These are phyloP conservation scores for Trematocara variabile DNA, from an alignment of 2,113 vertebrate genomes.

Conservation along the genomic window DNA sequence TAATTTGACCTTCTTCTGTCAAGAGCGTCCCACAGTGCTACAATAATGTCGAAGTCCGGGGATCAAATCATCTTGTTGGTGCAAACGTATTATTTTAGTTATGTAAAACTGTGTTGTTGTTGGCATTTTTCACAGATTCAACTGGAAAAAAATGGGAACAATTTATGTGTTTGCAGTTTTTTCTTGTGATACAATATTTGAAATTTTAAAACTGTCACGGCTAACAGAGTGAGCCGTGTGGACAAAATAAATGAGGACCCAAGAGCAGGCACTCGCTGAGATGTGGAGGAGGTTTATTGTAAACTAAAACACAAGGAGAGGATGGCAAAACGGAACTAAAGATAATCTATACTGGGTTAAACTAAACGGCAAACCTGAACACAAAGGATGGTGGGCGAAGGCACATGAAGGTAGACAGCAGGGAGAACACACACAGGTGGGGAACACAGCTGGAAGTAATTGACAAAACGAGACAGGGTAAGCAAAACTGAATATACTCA, in stretches of 20 bases:
- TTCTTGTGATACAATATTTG: not conserved
- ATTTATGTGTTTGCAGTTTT: not conserved
- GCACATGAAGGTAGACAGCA: not conserved
- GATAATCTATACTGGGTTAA: not conserved
- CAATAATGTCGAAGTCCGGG: not conserved
- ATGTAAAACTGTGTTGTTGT: not conserved
- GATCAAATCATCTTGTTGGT: not conserved
- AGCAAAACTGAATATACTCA: not conserved
- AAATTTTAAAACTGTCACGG: not conserved
- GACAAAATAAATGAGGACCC: not conserved
- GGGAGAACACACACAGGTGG: not conserved
- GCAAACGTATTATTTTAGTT: not conserved
- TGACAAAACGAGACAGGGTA: not conserved
- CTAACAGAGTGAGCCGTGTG: not conserved
- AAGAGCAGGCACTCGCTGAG: not conserved
- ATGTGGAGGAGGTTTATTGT: not conserved
- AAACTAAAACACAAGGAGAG: not conserved
- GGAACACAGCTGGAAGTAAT: not conserved
- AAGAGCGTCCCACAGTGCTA: not conserved
- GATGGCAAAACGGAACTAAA: not conserved
- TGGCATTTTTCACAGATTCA: not conserved
- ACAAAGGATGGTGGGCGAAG: not conserved
- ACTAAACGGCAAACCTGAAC: not conserved
- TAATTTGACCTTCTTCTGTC: not conserved
- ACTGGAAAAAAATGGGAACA: not conserved